phyloP scores from a whole-genome alignment of 2,797 vertebrate species.

The Megalops cyprinoides region DNA sequence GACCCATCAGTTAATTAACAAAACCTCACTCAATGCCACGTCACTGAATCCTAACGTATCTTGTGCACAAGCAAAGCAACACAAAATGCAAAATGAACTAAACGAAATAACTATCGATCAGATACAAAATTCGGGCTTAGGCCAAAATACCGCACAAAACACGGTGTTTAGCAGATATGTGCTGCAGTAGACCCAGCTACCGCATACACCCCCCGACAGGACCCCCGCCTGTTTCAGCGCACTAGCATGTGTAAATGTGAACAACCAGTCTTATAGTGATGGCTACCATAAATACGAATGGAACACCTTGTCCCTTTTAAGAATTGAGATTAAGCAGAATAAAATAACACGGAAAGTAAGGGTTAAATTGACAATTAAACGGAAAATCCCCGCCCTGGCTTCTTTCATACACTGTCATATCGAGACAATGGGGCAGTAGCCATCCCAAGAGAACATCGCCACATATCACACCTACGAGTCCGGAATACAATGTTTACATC shows the following conservation, averaged over 20 bases:
- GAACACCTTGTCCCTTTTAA: not conserved
- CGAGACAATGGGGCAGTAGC: slow-evolving; percentile 36
- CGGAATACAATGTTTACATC: not conserved
- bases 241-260: not conserved
- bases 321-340: not conserved
- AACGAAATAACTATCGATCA: not conserved
- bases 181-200: not conserved
- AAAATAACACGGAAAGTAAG: not conserved
- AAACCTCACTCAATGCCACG: slow-evolving; percentile 69
- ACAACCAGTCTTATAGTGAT: not conserved
- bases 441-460: not conserved
- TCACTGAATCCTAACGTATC: slow-evolving; percentile 44
- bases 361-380: not conserved
- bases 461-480: not conserved
- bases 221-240: not conserved
- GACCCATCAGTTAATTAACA: slow-evolving; percentile 88
- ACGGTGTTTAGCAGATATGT: slow-evolving; percentile 9
- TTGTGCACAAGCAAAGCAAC: slow-evolving; percentile 22
- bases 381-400: not conserved
- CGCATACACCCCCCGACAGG: not conserved
- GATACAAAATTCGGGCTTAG: not conserved
- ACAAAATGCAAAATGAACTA: slow-evolving; percentile 32
- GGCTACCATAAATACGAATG: too few relatives aligned
- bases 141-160: slow-evolving; percentile 8
- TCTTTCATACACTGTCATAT: not conserved